These are phyloP conservation scores for Plebejus melissa DNA, from an alignment of 2,888 invertebrate species.

Conservation along the genomic window DNA sequence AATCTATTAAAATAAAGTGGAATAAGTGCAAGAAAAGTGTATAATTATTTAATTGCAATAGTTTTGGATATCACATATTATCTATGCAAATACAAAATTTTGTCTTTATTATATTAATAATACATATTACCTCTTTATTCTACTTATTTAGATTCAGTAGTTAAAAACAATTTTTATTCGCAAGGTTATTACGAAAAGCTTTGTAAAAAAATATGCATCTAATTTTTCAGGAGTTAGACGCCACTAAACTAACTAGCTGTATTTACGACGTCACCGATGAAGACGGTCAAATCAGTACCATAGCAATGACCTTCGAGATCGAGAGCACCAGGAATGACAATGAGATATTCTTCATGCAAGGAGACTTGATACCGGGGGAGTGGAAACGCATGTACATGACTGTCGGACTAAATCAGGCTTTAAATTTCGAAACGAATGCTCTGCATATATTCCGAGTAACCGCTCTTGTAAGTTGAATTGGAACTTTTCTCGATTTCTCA, in stretches of 20 bases:
- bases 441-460: conserved; percentile 76
- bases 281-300: conserved; percentile 66
- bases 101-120: too few species aligned
- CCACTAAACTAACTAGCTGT: conserved; percentile 55
- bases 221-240: conserved; percentile 59
- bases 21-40: too few species aligned
- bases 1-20: too few species aligned
- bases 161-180: too few species aligned
- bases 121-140: too few species aligned
- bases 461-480: conserved; percentile 68
- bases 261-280: conserved; percentile 59
- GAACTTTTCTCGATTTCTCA: conserved; percentile 1
- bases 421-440: conserved; percentile 68
- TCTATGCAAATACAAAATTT: too few species aligned
- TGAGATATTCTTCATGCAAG: conserved; percentile 56
- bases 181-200: too few species aligned
- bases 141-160: too few species aligned
- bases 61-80: too few species aligned
- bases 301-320: conserved; percentile 60
- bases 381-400: conserved; percentile 61
- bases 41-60: too few species aligned
- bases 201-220: conserved; percentile 2
- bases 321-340: conserved; percentile 59
- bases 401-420: conserved; percentile 46
- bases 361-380: conserved; percentile 44